Evolutionary conservation across 2,113 vertebrate species (phyloP), one percentile per base, ranked within the genome.

Genomic region (Otocyon megalotis): DNA sequence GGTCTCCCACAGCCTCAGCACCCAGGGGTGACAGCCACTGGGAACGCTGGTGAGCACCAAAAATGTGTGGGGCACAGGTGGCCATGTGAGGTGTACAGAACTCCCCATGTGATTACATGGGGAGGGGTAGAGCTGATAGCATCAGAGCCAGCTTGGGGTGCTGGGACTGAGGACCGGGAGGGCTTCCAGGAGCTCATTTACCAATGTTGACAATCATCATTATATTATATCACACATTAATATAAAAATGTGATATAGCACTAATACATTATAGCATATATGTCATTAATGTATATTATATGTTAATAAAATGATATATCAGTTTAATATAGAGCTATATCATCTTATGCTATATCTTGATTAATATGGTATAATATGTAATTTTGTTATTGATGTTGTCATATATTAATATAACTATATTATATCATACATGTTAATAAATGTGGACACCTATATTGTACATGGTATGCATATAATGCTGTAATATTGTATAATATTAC

Each of bases 141-240:
- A 3, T 88, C 37, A 26, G n/a, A 4, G 30, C 11, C 0, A 9
- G 2, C 24, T 1, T 12, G 8, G 16, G 9, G 7, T 1, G 5
- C 2, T 17, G 7, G 0, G 35, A 58, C 22, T 2, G 12, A 85
- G 10, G 4, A 0, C 32, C 16, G 3, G n/a, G 56, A 7, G 19
- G 26, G 60, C 14, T 89, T n/a, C 20, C 13, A 0, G 26, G 37
- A 37, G 80, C 8, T 54, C 28, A 30, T 17, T 58, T 19, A 32
- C 24, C 24, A 50, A 22, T 4, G 17, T 4, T 4, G 12, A 17
- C 0, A 4, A 26, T 3, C 48, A 32, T 11, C 26, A 37, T 16
- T 43, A 13, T 3, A 53, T 67, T 17, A 6, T 24, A 71, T 32
- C 48, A 24, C 1, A 11, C 28, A 1, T 35, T 50, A 48, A 48